Conservation (phyloP, 2,797 vertebrate species). For the Pangasius djambal region DNA sequence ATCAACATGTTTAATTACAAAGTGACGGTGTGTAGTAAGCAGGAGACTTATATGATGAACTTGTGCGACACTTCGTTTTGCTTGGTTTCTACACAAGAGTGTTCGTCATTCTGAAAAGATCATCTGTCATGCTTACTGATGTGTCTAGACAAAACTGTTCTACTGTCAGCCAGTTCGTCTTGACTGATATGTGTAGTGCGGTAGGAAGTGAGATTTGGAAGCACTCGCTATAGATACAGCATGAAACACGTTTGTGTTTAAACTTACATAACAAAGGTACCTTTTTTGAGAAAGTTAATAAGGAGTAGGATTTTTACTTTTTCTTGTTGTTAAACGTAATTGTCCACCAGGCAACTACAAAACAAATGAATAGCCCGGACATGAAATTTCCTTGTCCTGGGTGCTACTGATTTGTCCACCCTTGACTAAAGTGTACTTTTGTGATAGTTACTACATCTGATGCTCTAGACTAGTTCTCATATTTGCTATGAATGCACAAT, state of each 20-base stretch:
- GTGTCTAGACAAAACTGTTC: neutral
- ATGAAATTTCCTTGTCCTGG: neutral
- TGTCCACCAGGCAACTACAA: neutral
- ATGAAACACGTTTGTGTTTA: neutral
- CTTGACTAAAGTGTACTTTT: neutral
- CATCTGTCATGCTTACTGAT: neutral
- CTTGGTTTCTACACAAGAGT: neutral
- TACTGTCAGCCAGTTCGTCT: neutral
- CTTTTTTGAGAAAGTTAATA: neutral
- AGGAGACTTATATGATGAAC: neutral
- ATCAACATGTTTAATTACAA: neutral
- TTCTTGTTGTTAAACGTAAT: neutral
- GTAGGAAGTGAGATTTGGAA: neutral
- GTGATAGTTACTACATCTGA: neutral
- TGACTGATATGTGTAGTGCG: neutral
- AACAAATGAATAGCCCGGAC: neutral
- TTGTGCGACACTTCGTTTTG: neutral
- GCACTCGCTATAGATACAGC: neutral
- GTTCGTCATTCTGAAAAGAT: neutral
- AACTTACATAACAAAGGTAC: neutral
- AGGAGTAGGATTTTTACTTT: neutral
- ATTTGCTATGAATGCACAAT: neutral
- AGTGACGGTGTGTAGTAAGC: neutral
- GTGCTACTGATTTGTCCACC: slow-evolving; percentile 18
- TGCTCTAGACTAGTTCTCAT: neutral